Percentiles rank a stretch among this genome's conserved stretches.
Conservation (phyloP, 2,888 invertebrate genomes). For the Apodemia hepburni region DNA sequence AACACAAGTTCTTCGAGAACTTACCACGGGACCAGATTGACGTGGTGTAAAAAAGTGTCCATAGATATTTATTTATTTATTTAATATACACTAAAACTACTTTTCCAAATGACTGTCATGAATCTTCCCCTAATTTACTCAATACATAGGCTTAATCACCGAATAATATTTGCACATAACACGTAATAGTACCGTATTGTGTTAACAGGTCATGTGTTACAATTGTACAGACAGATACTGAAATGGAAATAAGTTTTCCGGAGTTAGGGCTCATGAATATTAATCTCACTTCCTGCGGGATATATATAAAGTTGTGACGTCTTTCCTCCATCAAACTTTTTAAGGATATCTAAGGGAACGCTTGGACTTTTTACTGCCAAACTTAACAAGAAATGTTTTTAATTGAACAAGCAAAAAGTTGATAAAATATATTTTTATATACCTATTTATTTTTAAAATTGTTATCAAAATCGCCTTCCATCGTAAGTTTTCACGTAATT, state of each 20-base stretch:
- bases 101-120: neutral
- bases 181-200: neutral
- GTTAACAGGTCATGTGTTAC: slow-evolving; percentile 46
- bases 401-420: slow-evolving; percentile 22
- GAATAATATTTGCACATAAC: neutral
- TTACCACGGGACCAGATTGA: too few relatives aligned
- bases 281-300: slow-evolving; percentile 66
- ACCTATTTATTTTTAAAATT: too few relatives aligned
- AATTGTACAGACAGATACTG: slow-evolving; percentile 69
- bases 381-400: slow-evolving; percentile 26
- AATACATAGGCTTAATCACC: neutral
- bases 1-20: too few relatives aligned
- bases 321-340: slow-evolving; percentile 75
- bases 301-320: slow-evolving; percentile 67
- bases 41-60: too few relatives aligned
- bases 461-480: too few relatives aligned
- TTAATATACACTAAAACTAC: neutral
- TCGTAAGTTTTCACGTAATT: too few relatives aligned
- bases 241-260: slow-evolving; percentile 72
- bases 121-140: neutral
- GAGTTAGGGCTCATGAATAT: slow-evolving; percentile 76
- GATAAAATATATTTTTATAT: neutral
- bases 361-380: slow-evolving; percentile 26
- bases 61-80: too few relatives aligned
- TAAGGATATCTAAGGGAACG: slow-evolving; percentile 21